Conservation (phyloP, 2,888 invertebrate genomes). For the Lepetodrilus schrolli region DNA sequence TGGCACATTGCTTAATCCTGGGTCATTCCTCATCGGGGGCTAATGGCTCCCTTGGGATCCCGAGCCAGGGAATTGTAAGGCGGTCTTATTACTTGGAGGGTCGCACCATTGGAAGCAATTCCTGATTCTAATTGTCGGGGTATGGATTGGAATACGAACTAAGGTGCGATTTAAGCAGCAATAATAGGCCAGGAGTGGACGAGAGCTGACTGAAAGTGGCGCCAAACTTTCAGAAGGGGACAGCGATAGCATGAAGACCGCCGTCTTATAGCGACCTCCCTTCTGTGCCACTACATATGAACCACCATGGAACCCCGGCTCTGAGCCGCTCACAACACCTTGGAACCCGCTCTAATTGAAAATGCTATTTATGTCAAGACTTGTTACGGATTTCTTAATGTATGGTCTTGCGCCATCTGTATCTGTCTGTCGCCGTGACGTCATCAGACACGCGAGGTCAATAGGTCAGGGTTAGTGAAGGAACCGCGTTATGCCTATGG, state of each 20-base stretch:
- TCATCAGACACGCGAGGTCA: constrained; percentile 3
- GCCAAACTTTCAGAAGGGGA: neutral
- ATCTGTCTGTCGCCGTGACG: neutral
- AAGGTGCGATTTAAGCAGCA: neutral
- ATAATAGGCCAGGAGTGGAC: neutral
- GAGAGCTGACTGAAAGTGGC: neutral
- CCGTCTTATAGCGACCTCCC: neutral
- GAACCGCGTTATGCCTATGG: neutral
- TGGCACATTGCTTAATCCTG: constrained; percentile 18
- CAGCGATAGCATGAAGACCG: neutral
- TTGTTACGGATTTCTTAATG: neutral
- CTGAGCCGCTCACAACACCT: too few species aligned
- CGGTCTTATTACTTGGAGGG: constrained; percentile 27
- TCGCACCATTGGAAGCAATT: constrained; percentile 29
- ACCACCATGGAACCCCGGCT: neutral
- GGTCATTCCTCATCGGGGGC: constrained; percentile 16
- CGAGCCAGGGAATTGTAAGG: constrained; percentile 9
- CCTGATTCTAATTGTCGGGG: constrained; percentile 22
- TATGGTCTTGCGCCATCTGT: constrained; percentile 4
- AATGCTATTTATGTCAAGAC: constrained; percentile 23
- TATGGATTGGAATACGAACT: constrained; percentile 14
- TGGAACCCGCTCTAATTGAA: constrained; percentile 22
- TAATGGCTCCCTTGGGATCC: constrained; percentile 13
- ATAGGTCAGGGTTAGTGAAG: neutral
- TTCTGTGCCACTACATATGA: neutral